Evolutionary conservation across 2,113 vertebrate species (phyloP), one percentile per base, ranked within the genome.

Genomic region (Odocoileus hemionus): DNA sequence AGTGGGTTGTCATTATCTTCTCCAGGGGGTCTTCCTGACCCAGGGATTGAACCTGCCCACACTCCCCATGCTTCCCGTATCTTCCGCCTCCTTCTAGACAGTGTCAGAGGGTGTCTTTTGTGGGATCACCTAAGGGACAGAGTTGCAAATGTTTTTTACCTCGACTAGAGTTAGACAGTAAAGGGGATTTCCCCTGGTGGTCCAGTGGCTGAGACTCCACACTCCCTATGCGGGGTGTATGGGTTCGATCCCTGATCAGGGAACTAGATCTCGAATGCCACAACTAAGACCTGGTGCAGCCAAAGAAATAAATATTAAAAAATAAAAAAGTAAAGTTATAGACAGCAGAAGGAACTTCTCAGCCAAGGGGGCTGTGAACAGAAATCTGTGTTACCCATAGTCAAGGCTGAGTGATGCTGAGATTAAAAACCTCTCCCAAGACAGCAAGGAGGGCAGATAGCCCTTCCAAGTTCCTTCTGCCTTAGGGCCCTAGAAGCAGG

Each of bases 341-440:
- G 50, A 58, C 61, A 7, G 14, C 26, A 74, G 52, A 67, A 94
- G 70, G 60, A 36, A 84, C 83, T 61, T 86, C 89, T n/a, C 39
- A 86, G 86, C 6, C 25, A 0, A 2, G 4, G 7, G 33, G 54
- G 4, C 70, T 84, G 28, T 7, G 50, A 92, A 60, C 57, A 50
- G 4, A 43, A 16, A 47, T 30, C 2, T 7, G 19, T 3, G 33
- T 19, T 11, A 21, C n/a, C 13, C 50, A 39, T 0, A 2, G 15
- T 61, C 79, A 21, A 91, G 43, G 33, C 57, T 14, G 1, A 47
- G 86, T 30, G 55, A 33, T 21, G 28, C 67, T 26, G 64, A 84
- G 10, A 36, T 74, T 52, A 50, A 6, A 67, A 86, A 21, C 36
- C 67, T 28, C 6, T 30, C 13, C 23, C 0, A 0, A 33, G 74